Evolutionary conservation across 2,113 vertebrate species (phyloP), one percentile per base, ranked within the genome.

Genomic region (Tetraodon nigroviridis): DNA sequence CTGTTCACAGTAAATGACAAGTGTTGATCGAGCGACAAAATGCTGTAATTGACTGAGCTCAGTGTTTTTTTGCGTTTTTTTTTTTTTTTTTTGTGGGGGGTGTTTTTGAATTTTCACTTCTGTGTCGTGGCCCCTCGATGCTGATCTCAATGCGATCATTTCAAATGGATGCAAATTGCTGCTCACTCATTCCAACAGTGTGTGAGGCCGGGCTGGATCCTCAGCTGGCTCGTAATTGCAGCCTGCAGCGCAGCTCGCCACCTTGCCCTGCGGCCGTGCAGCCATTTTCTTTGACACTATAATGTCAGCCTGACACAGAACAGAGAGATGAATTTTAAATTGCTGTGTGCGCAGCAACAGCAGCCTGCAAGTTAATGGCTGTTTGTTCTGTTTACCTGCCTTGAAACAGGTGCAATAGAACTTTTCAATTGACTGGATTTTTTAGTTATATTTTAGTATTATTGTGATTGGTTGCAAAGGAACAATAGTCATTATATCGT

Each of bases 271-370:
- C 73, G 69, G 79, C 62, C 76, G 72, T 72, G 73, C 73, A 73
- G 55, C 58, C 61, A 62, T 68, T 79, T 73, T 72, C 52, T 67
- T 53, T 47, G 45, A 81, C 74, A 75, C 58, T 15, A 4, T 83
- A 72, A 72, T 76, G 75, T 70, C 64, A 81, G 64, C 50, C 65
- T 84, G 79, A 61, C 83, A 74, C 27, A 60, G 67, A 55, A 69
- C 40, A 65, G 73, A 67, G 61, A 67, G 64, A 61, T 49, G 56
- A 54, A 58, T 80, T 76, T 69, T 32, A 51, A 64, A 79, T 69
- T 51, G 16, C 46, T 41, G 27, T 47, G 55, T 71, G 64, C 54
- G 59, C 21, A 24, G 46, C 61, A 24, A 44, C 61, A 69, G 63
- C 32, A 37, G 32, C 6, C 11, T 37, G 8, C 32, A 49, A 69